phyloP scores from a whole-genome alignment of 2,888 invertebrate species.

The Heliconius ismenius region DNA sequence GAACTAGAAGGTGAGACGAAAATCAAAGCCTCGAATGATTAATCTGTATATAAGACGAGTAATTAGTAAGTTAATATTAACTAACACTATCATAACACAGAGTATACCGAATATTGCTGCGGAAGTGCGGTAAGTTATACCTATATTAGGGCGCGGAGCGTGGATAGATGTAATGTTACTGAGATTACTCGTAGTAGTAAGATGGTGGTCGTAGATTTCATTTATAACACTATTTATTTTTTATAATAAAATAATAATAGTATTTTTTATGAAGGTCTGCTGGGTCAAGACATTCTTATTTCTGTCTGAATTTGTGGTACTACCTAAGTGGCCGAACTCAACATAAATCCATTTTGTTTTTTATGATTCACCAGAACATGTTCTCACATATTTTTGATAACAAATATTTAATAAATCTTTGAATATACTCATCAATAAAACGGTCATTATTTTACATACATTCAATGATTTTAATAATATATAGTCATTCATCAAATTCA shows the following conservation, averaged over 20 bases:
- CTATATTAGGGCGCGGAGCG: neutral
- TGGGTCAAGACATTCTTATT: neutral
- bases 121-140: neutral
- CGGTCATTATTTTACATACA: neutral
- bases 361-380: neutral
- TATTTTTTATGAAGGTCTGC: too few relatives aligned
- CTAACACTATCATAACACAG: neutral
- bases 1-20: neutral
- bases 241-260: too few relatives aligned
- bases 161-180: too few relatives aligned
- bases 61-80: slow-evolving; percentile 9
- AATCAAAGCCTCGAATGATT: slow-evolving; percentile 11
- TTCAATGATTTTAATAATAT: neutral
- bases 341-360: neutral
- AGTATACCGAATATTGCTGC: slow-evolving; percentile 4
- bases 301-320: neutral
- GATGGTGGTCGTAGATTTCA: neutral
- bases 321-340: neutral
- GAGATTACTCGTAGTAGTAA: neutral
- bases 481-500: neutral
- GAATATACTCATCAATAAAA: neutral
- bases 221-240: neutral
- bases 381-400: neutral
- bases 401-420: neutral
- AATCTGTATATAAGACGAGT: slow-evolving; percentile 19